Conservation (phyloP, 2,888 invertebrate genomes). For the Microctonus brassicae region DNA sequence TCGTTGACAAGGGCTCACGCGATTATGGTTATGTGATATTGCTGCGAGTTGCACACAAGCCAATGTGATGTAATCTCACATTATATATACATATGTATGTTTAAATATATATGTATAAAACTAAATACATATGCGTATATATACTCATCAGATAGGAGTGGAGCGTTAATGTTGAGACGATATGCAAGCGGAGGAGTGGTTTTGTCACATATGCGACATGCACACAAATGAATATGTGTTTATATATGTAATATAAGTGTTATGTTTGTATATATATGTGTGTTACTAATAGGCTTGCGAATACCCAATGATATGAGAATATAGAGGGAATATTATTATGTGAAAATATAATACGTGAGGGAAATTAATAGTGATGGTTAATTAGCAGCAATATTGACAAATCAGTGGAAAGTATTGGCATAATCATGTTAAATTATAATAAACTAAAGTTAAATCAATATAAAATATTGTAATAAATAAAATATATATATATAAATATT, state of each 20-base stretch:
- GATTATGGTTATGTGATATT: background rate
- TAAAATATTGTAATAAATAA: too few relatives aligned
- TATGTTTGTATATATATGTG: background rate
- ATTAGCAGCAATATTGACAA: background rate
- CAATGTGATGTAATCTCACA: constrained; percentile 6
- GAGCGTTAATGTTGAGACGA: constrained; percentile 20
- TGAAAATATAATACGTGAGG: background rate
- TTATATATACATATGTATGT: background rate
- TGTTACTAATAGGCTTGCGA: constrained; percentile 1
- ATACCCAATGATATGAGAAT: background rate
- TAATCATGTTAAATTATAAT: background rate
- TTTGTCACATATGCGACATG: background rate
- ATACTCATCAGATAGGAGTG: background rate
- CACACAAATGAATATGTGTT: background rate
- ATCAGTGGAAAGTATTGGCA: background rate
- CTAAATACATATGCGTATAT: too few relatives aligned
- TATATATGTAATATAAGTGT: constrained; percentile 10
- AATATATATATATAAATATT: too few relatives aligned
- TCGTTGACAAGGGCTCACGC: constrained; percentile 20
- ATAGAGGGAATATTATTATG: background rate
- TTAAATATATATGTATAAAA: too few relatives aligned
- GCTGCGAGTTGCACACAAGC: constrained; percentile 1
- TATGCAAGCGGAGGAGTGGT: constrained; percentile 19
- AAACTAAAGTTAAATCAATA: background rate
- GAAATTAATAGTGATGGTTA: background rate